These are phyloP conservation scores for Drosophila fungiperda DNA, from an alignment of 2,888 invertebrate genomes.

Conservation along the genomic window DNA sequence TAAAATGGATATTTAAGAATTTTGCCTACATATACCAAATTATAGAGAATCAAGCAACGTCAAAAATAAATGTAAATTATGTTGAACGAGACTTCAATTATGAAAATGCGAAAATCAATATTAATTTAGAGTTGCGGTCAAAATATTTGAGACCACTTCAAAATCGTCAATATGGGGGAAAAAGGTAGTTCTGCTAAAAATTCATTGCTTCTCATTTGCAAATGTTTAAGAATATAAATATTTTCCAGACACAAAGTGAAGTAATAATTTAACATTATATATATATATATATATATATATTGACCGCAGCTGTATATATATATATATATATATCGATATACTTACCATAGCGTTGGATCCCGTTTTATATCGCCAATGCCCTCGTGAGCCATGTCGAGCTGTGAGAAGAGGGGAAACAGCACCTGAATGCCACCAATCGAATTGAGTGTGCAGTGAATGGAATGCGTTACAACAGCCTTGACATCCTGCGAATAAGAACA, in stretches of 20 bases:
- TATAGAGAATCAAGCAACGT: background rate
- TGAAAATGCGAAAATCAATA: background rate
- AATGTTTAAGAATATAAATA: too few relatives aligned
- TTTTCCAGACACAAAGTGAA: too few relatives aligned
- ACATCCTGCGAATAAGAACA: slow-evolving; percentile 91
- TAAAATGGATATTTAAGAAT: too few relatives aligned
- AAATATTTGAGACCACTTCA: background rate
- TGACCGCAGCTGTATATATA: too few relatives aligned
- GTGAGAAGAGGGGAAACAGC: slow-evolving; percentile 98
- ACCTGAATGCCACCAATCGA: slow-evolving; percentile 99
- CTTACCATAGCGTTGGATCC: slow-evolving; percentile 95
- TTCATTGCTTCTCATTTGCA: too few relatives aligned
- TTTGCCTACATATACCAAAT: too few relatives aligned
- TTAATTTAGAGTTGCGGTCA: background rate
- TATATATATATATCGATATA: slow-evolving; percentile 44
- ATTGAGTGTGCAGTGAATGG: slow-evolving; percentile 99
- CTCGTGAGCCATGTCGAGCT: slow-evolving; percentile 97
- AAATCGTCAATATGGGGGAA: background rate
- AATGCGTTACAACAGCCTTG: slow-evolving; percentile 99
- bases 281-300: background rate
- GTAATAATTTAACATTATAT: background rate
- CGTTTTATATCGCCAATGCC: slow-evolving; percentile 92
- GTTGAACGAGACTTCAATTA: background rate
- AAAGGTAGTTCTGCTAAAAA: too few relatives aligned
- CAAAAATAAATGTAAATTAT: background rate